Evolutionary conservation across 2,888 invertebrate species (phyloP), one percentile per base, ranked within the genome.

Genomic region (Abscondita cerata): DNA sequence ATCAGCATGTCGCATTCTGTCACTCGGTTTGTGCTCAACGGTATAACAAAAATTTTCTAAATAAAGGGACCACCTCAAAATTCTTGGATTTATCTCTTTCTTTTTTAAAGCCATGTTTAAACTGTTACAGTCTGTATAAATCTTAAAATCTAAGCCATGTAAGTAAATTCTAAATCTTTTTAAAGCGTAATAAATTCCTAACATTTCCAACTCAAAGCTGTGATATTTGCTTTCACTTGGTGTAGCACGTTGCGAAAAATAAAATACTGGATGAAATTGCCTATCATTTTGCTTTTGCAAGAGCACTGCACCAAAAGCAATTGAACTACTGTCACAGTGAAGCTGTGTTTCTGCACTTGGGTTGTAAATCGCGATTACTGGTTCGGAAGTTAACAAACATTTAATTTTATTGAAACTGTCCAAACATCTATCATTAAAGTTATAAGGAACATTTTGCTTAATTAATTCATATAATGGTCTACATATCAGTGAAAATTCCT

Each of bases 211-310:
- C n/a, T n/a, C n/a, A n/a, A n/a, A n/a, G n/a, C n/a, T n/a, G n/a
- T n/a, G n/a, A n/a, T n/a, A n/a, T n/a, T n/a, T n/a, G n/a, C n/a
- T n/a, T n/a, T n/a, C n/a, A n/a, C n/a, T n/a, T n/a, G n/a, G n/a
- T n/a, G n/a, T n/a, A n/a, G n/a, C n/a, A 44, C 13, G 18, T 44
- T 16, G 13, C 9, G n/a, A 19, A 19, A 40, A 53, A 38, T 41
- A 44, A 20, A 25, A 53, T 1, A 53, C 19, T 19, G 41, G 41
- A 18, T 53, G 53, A 20, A 75, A 69, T 3, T 36, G n/a, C 18
- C 62, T 54, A 64, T 69, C 9, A 67, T 62, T 19, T 69, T 59
- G 13, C 64, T 61, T 20, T 18, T 52, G 52, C 16, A 52, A 18
- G 4, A 52, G n/a, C 8, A 52, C 36, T 8, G 52, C 5, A 15